Evolutionary conservation across 2,888 invertebrate species (phyloP).

Genomic region (Salpingus planirostris): DNA sequence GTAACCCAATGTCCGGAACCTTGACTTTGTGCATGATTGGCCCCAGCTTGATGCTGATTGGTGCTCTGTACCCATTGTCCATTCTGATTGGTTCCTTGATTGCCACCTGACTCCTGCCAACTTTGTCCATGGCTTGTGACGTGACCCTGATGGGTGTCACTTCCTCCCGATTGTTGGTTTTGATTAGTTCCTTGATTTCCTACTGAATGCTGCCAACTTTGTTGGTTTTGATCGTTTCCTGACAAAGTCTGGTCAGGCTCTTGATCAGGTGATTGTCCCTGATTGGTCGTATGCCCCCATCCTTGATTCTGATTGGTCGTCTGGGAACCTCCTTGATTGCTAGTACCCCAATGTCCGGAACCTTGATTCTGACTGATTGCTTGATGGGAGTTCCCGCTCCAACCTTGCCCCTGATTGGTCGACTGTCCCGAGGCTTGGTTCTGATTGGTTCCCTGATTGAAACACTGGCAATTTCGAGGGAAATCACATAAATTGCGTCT

Average conservation of each 20-base stretch:
- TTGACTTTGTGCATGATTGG: not conserved
- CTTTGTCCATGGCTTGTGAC: too few relatives aligned
- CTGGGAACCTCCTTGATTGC: not conserved
- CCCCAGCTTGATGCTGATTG: not conserved
- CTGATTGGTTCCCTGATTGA: constrained; percentile 17
- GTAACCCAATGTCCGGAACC: not conserved
- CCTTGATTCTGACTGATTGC: not conserved
- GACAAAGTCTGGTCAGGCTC: not conserved
- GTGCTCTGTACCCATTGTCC: too few relatives aligned
- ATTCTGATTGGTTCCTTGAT: too few relatives aligned
- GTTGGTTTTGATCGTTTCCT: not conserved
- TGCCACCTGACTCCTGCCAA: too few relatives aligned
- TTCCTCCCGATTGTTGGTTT: too few relatives aligned
- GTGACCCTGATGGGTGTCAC: too few relatives aligned
- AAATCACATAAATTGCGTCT: constrained; percentile 48
- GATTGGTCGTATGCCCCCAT: not conserved
- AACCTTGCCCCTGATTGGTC: not conserved
- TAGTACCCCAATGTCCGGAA: constrained; percentile 1
- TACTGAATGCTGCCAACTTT: too few relatives aligned
- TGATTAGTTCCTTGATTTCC: too few relatives aligned
- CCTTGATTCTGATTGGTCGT: not conserved
- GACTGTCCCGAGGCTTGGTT: constrained; percentile 14
- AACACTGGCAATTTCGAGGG: constrained; percentile 42
- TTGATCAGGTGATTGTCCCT: not conserved
- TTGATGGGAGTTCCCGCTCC: not conserved